Conservation (phyloP, 2,888 invertebrate genomes). For the Glaucopsyche alexis region DNA sequence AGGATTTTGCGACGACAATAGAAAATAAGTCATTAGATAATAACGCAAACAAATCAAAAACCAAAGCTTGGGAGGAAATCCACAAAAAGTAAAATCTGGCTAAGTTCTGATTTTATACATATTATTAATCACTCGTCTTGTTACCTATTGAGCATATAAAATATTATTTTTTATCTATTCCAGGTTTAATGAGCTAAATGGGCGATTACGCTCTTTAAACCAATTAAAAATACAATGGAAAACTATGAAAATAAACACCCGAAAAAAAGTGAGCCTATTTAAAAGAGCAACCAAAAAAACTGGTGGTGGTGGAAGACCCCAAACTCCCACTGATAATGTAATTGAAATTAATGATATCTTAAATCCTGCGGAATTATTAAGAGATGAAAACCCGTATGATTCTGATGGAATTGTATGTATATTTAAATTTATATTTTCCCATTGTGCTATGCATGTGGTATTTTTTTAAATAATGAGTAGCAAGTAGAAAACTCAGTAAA, state of each 20-base stretch:
- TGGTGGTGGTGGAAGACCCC: conserved; percentile 29
- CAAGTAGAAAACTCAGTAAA: no score
- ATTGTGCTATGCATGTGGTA: no score
- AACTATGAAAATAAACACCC: conserved; percentile 27
- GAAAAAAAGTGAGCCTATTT: conserved; percentile 27
- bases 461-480: no score
- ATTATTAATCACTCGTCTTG: no score
- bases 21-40: neutral
- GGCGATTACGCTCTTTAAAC: conserved; percentile 17
- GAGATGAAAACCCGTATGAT: conserved; percentile 30
- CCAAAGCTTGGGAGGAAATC: neutral
- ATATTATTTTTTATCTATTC: neutral
- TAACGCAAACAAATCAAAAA: neutral
- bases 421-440: no score
- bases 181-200: conserved; percentile 31
- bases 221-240: conserved; percentile 32
- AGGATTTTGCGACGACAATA: neutral
- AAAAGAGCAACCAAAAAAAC: conserved; percentile 27
- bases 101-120: no score
- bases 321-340: no score
- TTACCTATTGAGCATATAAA: no score
- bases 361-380: conserved; percentile 31
- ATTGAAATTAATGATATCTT: conserved; percentile 16
- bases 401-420: conserved; percentile 28
- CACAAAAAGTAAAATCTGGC: neutral